Conservation (phyloP, 1,140 invertebrate species). For the Platyura marginata region DNA sequence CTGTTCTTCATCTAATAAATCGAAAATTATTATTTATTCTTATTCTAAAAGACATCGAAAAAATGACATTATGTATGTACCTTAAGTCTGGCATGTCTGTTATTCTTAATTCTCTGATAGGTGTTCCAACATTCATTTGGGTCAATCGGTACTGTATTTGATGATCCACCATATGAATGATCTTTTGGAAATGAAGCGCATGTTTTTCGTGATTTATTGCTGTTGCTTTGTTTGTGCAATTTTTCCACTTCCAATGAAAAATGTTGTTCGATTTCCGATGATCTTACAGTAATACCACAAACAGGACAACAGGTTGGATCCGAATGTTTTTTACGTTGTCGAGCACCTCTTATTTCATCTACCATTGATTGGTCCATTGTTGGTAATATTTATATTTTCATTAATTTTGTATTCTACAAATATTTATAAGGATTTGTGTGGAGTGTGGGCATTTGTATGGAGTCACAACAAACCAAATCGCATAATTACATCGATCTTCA, state of each 20-base stretch:
- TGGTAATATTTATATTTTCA: too few species aligned
- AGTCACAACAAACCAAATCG: too few species aligned
- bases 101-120: conserved; percentile 52
- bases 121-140: conserved; percentile 56
- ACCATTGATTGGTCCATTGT: background rate
- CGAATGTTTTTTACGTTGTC: conserved; percentile 21
- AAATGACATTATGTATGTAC: conserved; percentile 6
- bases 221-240: conserved; percentile 30
- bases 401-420: too few species aligned
- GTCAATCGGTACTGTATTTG: conserved; percentile 16
- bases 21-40: too few species aligned
- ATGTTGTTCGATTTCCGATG: conserved; percentile 55
- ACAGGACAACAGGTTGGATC: conserved; percentile 58
- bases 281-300: conserved; percentile 54
- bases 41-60: background rate
- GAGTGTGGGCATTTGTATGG: too few species aligned
- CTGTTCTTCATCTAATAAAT: conserved; percentile 14
- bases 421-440: too few species aligned
- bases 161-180: conserved; percentile 26
- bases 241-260: conserved; percentile 56
- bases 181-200: conserved; percentile 21
- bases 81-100: conserved; percentile 38
- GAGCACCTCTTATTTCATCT: conserved; percentile 15
- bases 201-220: conserved; percentile 18
- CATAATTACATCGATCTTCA: too few species aligned